Evolutionary conservation across 2,797 vertebrate species (phyloP), one percentile per base, ranked within the genome.

Genomic region (Molossus alvarezi): DNA sequence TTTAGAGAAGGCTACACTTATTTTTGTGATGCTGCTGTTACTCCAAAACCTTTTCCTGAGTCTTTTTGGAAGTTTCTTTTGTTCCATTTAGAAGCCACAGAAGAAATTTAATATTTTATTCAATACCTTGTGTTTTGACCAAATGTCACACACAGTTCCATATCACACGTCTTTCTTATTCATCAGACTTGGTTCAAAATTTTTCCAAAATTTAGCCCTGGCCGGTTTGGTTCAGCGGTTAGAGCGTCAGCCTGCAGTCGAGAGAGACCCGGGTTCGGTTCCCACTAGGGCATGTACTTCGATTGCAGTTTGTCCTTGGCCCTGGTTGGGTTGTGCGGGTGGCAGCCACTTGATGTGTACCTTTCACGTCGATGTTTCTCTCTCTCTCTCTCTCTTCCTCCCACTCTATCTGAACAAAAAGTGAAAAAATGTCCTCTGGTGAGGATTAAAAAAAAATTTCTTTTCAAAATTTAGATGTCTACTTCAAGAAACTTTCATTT

Each of bases 21-120:
- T n/a, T 60, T 81, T 76, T 92, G 53, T 53, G 83, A 60, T 87
- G 41, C 51, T 79, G 57, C 60, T 9, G 2, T 48, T 33, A 83
- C 9, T 83, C 33, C 18, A 37, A 27, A 90, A 25, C 33, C 15
- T 72, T 87, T 37, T n/a, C 55, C 67, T 71, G 9, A 91, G 48
- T 88, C 10, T 48, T 84, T 60, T 80, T 51, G 6, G 13, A 79
- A 87, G 15, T 90, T 58, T 84, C 13, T 45, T 90, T 72, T 60
- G 77, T 41, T 77, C 21, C 25, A 37, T 53, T 79, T 51, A 72
- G 67, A 81, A 79, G 41, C 41, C 51, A 21, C 64, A 67, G 33
- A 55, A 87, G 51, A 90, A 91, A 73, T 29, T 48, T 71, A 57
- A 25, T 76, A 23, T 27, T 89, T 92, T 25, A 5, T 82, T 84